Percentiles rank a stretch among this genome's conserved stretches.
Evolutionary conservation across 2,888 invertebrate species (phyloP).

Genomic region (Poecilobothrus nobilitatus): DNA sequence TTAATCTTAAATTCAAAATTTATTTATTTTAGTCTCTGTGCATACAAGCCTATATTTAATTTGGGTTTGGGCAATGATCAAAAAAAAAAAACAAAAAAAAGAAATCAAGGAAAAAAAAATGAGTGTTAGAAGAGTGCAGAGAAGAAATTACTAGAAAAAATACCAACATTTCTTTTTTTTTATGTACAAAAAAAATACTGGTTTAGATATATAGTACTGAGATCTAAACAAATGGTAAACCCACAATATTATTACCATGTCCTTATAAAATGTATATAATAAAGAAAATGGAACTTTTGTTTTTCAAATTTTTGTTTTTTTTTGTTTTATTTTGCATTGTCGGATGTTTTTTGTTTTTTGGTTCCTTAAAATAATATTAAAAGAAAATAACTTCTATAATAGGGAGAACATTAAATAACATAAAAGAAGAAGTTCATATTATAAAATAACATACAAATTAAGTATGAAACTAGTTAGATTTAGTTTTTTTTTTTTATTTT

Average conservation of each 20-base stretch:
- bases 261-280: conserved; percentile 1
- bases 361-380: not conserved
- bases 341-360: not conserved
- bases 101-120: too few species aligned
- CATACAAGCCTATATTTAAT: too few species aligned
- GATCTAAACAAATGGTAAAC: not conserved
- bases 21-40: too few species aligned
- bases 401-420: not conserved
- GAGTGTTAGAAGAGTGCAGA: too few species aligned
- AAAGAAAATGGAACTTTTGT: not conserved
- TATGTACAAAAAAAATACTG: not conserved
- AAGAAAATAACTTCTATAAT: not conserved
- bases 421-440: not conserved
- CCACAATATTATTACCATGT: conserved; percentile 3
- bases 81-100: too few species aligned
- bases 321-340: not conserved
- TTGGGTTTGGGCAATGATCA: too few species aligned
- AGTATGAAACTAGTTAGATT: not conserved
- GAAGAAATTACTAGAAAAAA: too few species aligned
- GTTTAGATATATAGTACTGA: not conserved
- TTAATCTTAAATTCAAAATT: too few species aligned
- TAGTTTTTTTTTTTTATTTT: too few species aligned
- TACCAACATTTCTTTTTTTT: not conserved
- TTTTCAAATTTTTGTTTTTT: not conserved
- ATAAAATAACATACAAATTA: not conserved